These are phyloP conservation scores for Lochmaea capreae DNA, from an alignment of 2,888 invertebrate genomes.

Conservation along the genomic window DNA sequence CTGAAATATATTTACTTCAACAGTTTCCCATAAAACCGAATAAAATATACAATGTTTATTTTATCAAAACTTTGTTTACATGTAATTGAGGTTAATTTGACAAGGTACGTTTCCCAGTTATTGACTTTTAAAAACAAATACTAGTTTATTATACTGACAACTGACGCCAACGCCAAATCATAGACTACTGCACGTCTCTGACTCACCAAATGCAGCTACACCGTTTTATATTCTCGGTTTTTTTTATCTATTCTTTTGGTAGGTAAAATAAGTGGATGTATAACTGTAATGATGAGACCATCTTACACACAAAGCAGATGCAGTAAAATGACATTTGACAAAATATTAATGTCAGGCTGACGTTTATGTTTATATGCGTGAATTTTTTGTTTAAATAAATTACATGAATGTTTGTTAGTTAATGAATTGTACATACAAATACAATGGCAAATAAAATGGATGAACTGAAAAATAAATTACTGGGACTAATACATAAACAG, in stretches of 20 bases:
- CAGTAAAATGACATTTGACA: not conserved
- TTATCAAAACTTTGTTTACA: conserved; percentile 28
- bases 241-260: no score
- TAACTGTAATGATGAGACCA: not conserved
- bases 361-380: conserved; percentile 15
- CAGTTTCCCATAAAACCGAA: conserved; percentile 25
- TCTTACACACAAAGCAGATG: not conserved
- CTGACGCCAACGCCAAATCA: no score
- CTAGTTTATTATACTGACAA: not conserved
- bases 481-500: conserved; percentile 63
- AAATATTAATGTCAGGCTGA: conserved; percentile 13
- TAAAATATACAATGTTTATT: conserved; percentile 28
- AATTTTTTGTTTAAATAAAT: conserved; percentile 34
- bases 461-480: conserved; percentile 64
- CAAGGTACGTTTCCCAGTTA: conserved; percentile 27
- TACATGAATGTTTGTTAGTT: conserved; percentile 34
- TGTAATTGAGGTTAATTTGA: conserved; percentile 33
- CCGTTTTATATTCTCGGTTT: no score
- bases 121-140: conserved; percentile 21
- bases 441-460: conserved; percentile 60
- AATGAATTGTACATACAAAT: conserved; percentile 39
- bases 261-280: not conserved
- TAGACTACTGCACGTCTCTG: not conserved
- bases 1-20: conserved; percentile 15
- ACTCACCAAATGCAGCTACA: no score